Conservation (phyloP, 2,797 vertebrate species). For the Lophius americanus region DNA sequence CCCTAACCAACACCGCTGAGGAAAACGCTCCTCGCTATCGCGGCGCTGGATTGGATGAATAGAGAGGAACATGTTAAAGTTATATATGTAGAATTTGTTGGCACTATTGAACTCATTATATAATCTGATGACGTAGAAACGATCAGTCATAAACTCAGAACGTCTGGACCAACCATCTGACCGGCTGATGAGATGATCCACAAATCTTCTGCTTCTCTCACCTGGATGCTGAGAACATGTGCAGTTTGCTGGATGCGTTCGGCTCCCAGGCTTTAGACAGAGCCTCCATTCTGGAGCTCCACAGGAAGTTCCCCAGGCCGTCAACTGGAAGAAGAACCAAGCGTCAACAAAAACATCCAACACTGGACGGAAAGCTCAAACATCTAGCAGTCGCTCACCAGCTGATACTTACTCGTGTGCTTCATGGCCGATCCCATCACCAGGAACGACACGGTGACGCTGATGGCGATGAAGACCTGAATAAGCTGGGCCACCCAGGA, state of each 20-base stretch:
- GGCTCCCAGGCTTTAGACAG: conserved; percentile 54
- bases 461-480: conserved; percentile 80
- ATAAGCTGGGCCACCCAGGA: conserved; percentile 78
- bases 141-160: too few relatives aligned
- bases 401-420: conserved; percentile 69
- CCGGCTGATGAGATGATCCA: not conserved
- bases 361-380: not conserved
- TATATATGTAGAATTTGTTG: too few relatives aligned
- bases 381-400: too few relatives aligned
- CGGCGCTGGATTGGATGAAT: too few relatives aligned
- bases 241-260: conserved; percentile 49
- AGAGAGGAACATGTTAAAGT: too few relatives aligned
- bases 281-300: conserved; percentile 54
- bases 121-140: too few relatives aligned
- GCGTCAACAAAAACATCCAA: not conserved
- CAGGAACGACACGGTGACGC: conserved; percentile 80
- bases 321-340: conserved; percentile 65
- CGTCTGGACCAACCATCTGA: too few relatives aligned
- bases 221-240: conserved; percentile 62
- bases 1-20: too few relatives aligned
- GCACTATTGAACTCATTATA: too few relatives aligned
- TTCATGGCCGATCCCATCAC: conserved; percentile 82
- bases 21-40: too few relatives aligned
- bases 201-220: conserved; percentile 23
- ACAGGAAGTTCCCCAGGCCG: conserved; percentile 67